Evolutionary conservation across 2,888 invertebrate genomes (phyloP).

Genomic region (Clistopyga incitator): DNA sequence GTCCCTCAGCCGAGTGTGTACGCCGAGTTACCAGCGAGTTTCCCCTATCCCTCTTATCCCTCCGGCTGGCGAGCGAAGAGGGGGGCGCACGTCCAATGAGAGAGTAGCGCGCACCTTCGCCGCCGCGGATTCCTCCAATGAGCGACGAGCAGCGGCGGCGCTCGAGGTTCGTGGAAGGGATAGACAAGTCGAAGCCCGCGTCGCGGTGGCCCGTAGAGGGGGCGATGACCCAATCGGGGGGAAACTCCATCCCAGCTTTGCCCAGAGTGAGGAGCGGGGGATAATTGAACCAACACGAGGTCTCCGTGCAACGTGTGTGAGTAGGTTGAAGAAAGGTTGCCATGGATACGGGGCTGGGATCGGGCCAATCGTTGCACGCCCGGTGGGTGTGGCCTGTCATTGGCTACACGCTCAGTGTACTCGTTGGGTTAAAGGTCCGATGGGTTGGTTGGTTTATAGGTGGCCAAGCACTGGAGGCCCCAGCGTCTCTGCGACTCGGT

Average conservation of each 20-base stretch:
- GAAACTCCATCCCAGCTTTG: background rate
- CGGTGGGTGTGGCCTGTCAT: constrained; percentile 84
- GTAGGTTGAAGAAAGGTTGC: constrained; percentile 82
- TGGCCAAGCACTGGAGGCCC: background rate
- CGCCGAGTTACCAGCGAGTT: background rate
- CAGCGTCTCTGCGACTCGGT: constrained; percentile 36
- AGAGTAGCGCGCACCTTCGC: constrained; percentile 47
- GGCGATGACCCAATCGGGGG: background rate
- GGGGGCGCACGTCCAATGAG: constrained; percentile 69
- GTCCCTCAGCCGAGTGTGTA: background rate
- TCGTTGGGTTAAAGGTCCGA: constrained; percentile 58
- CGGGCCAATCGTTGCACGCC: constrained; percentile 85
- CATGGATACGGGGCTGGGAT: constrained; percentile 86
- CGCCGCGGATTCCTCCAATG: background rate
- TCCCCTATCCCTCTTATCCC: constrained; percentile 49
- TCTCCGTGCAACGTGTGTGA: constrained; percentile 68
- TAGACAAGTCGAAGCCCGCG: constrained; percentile 29
- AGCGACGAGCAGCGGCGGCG: background rate
- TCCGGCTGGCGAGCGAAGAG: constrained; percentile 52
- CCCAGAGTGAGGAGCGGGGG: constrained; percentile 74
- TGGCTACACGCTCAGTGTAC: constrained; percentile 69
- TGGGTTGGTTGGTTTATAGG: constrained; percentile 62
- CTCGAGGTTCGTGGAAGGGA: constrained; percentile 13
- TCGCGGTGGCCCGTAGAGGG: background rate
- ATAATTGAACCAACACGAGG: constrained; percentile 80